phyloP scores from a whole-genome alignment of 1,140 invertebrate species.

The Aphelenchoides besseyi region DNA sequence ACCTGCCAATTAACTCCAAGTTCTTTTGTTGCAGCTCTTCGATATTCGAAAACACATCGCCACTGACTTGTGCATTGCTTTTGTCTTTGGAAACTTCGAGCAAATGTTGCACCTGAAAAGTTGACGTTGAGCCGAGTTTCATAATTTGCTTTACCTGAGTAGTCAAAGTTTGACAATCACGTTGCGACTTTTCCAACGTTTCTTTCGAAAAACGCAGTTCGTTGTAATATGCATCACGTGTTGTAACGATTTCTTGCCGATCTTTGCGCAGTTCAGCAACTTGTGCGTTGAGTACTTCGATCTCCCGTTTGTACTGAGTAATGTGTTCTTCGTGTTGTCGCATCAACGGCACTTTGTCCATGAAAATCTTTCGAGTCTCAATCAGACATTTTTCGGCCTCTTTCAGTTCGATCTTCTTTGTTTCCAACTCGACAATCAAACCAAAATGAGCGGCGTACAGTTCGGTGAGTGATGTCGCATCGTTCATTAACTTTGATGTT shows the following conservation, averaged over 20 bases:
- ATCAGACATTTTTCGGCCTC: constrained; percentile 2
- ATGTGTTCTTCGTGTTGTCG: neutral
- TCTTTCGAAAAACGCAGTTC: constrained; percentile 16
- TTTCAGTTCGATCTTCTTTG: neutral
- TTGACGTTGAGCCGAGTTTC: neutral
- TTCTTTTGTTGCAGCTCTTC: constrained; percentile 17
- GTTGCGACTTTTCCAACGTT: constrained; percentile 5
- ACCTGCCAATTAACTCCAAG: constrained; percentile 10
- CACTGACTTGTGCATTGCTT: neutral
- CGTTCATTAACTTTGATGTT: constrained; percentile 8
- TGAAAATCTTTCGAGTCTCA: neutral
- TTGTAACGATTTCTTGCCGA: neutral
- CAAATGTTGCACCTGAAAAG: neutral
- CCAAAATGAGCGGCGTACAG: constrained; percentile 14
- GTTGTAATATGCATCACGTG: neutral
- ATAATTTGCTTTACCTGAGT: neutral
- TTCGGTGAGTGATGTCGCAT: constrained; percentile 21
- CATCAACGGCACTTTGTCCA: neutral
- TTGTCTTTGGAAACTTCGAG: neutral
- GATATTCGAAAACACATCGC: neutral
- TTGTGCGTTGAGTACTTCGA: neutral
- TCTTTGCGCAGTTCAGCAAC: neutral
- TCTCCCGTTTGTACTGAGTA: neutral
- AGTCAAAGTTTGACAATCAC: neutral
- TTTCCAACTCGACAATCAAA: constrained; percentile 7